Base-by-base conservation (phyloP, 64 coral and sea anemone species). In the Cladopsammia gracilis region DNA sequence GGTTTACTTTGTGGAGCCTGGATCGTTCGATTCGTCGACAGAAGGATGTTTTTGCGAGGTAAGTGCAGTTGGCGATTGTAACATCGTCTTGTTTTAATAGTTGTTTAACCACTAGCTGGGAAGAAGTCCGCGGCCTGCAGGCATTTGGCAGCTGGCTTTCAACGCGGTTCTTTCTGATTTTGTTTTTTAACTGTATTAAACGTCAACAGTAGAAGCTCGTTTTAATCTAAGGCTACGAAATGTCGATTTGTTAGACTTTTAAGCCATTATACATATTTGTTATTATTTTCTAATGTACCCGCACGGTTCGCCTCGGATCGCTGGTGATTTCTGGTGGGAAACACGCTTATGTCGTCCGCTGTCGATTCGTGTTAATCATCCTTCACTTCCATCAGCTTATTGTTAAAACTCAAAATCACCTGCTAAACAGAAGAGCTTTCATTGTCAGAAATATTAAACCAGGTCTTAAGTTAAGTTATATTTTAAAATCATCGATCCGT, bases 1-100 rank as follows among this genome's bases (percentile, higher is more conserved):
- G 48, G 46, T 89, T 73, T 82, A 67, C 76, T 64, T 94, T 22
- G 70, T 34, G 15, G 73, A 24, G n/a, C 92, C 86, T 10, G 56
- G 67, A 76, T n/a, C 46, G 82, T 78, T 70, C 58, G 65, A 77
- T 48, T 52, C 70, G 20, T 93, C 72, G 25, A 69, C 70, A 20
- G 96, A 98, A 18, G 87, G 87, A 70, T 98, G 96, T 53, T 98
- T 98, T 73, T 98, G 96, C 67, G 79, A 94, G 96, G 96, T 94
- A 7, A 83, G 82, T 50, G 16, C 15, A 16, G 26, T 12, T 82
- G 11, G 12, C 45, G 44, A 3, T 19, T 10, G 3, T 66, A 43
- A 82, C 15, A 16, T 62, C 58, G 16, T 3, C 42, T 84, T 84
- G 45, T 48, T 53, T 53, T n/a, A 19, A 61, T 56, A 1, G 56